Evolutionary conservation across 2,888 invertebrate genomes (phyloP).

Genomic region (Spisula subtruncata): DNA sequence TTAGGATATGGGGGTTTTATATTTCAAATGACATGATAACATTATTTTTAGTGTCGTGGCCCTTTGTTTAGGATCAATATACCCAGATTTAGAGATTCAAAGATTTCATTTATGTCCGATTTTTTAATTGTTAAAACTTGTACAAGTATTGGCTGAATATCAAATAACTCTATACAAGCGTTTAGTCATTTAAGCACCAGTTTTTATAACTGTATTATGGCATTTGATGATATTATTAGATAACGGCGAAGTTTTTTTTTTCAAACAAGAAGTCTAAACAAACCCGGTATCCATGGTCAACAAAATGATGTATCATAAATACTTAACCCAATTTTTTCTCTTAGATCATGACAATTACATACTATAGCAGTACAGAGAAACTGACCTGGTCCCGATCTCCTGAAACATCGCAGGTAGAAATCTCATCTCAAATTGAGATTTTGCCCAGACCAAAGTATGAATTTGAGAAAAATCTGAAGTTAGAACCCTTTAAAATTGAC

Average conservation of each 20-base stretch:
- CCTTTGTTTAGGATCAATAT: not conserved
- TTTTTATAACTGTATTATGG: not conserved
- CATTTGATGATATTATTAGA: not conserved
- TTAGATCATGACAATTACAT: not conserved
- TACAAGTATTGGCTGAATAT: not conserved
- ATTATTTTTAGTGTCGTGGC: not conserved
- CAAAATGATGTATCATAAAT: not conserved
- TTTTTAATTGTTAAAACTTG: not conserved
- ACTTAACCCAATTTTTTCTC: not conserved
- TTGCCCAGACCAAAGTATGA: too few species aligned
- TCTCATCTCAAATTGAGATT: too few species aligned
- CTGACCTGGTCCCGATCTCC: too few species aligned
- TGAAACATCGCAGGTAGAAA: too few species aligned
- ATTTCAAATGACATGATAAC: slow-evolving; percentile 1
- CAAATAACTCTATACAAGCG: not conserved
- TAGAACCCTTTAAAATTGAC: too few species aligned
- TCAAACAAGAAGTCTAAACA: not conserved
- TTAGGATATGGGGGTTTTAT: not conserved
- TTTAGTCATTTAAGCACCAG: not conserved
- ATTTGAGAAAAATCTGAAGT: too few species aligned
- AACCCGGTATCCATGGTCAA: not conserved
- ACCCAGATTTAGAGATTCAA: not conserved
- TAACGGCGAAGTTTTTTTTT: not conserved
- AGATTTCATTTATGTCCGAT: not conserved
- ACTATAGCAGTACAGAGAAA: too few species aligned